Base-by-base conservation (phyloP, 2,888 invertebrate genomes). In the Strigamia maritima region DNA sequence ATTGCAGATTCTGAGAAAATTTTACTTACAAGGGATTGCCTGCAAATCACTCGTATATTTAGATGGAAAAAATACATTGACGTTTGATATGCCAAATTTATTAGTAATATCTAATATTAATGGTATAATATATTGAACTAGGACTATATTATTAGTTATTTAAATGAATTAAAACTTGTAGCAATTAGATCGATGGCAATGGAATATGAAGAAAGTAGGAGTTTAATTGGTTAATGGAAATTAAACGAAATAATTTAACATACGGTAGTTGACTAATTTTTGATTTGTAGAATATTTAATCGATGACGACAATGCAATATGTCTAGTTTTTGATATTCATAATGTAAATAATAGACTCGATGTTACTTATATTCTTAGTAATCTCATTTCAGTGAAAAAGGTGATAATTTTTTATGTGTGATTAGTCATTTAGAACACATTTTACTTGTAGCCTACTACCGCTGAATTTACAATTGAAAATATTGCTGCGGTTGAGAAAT, bases 391-490 rank as follows among this genome's bases (percentile, higher is more conserved):
- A 10, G 28, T n/a, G 14, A 70, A 70, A 70, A 70, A 70, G 28
- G 70, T 70, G 14, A 26, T 14, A 70, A 2, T 49, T 16, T 19
- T 1, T 49, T 2, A 7, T 19, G n/a, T 10, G 7, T 7, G 8
- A 40, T 19, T 35, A 35, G 0, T 35, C 35, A 35, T 35, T n/a
- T n/a, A n/a, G n/a, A n/a, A n/a, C n/a, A n/a, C 44, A 44, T 44
- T 44, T 44, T 44, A 14, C 2, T 44, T 16, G 38, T 8, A 38
- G 16, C 14, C 8, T 14, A 44, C 2, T 7, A 44, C 16, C 8
- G 70, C 70, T 70, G 70, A 70, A 28, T 70, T 28, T 70, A 2
- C 7, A 28, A 70, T 70, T 26, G 70, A 70, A 28, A 70, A 60
- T 60, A 1, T 4, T 26, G 26, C 14, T 1, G 16, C 24, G 14